phyloP scores from a whole-genome alignment of 2,888 invertebrate species.

The Tenthredo mesomela region DNA sequence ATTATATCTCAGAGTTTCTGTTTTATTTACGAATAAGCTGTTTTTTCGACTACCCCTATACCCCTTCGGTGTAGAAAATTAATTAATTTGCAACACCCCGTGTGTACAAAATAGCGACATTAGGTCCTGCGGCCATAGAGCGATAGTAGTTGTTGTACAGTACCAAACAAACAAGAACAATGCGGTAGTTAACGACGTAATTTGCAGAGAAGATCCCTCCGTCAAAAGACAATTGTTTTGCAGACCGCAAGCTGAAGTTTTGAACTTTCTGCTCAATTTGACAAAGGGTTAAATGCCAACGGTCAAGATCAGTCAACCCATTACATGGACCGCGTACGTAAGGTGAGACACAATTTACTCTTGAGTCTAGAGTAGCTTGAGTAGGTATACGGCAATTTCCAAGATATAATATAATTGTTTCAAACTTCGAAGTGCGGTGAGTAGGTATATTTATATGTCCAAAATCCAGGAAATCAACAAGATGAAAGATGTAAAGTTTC shows the following conservation, averaged over 20 bases:
- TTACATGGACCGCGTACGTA: conserved; percentile 34
- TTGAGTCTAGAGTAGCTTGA: neutral
- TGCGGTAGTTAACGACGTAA: conserved; percentile 33
- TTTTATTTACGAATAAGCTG: too few relatives aligned
- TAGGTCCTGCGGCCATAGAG: neutral
- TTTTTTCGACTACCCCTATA: too few relatives aligned
- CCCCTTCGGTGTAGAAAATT: neutral
- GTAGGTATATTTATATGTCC: neutral
- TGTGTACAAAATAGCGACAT: neutral
- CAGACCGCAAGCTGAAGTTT: conserved; percentile 19
- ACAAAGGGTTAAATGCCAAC: conserved; percentile 10
- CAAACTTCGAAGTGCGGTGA: neutral
- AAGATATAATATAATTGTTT: conserved; percentile 16
- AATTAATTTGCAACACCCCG: neutral
- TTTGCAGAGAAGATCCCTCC: conserved; percentile 21
- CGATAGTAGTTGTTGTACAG: neutral
- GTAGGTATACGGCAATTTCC: conserved; percentile 9
- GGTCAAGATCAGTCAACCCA: conserved; percentile 42
- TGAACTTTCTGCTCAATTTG: conserved; percentile 40
- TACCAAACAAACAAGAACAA: conserved; percentile 31
- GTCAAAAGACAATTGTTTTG: conserved; percentile 22
- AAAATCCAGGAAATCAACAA: neutral
- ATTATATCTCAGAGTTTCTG: too few relatives aligned
- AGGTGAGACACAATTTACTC: conserved; percentile 38
- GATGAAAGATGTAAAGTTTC: neutral